Conservation (phyloP, 2,113 vertebrate species). For the Pygoscelis antarcticus region DNA sequence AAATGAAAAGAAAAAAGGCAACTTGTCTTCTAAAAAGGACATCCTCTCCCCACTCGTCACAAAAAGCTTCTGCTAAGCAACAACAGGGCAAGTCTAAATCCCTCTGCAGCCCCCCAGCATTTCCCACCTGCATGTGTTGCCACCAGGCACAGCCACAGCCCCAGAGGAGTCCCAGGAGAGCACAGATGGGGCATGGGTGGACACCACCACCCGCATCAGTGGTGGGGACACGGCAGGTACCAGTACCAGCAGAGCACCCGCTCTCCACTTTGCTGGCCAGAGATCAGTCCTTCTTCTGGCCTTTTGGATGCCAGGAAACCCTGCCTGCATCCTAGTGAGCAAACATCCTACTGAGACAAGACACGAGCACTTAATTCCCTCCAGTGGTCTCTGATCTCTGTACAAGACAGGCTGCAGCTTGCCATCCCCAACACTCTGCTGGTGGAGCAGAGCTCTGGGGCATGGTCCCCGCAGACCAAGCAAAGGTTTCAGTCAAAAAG, state of each 20-base stretch:
- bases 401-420: not conserved
- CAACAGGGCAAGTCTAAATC: not conserved
- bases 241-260: not conserved
- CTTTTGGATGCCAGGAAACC: not conserved
- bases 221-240: not conserved
- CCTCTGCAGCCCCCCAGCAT: not conserved
- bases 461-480: not conserved
- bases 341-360: not conserved
- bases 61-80: not conserved
- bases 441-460: not conserved
- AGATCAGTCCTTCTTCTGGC: not conserved
- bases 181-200: rapidly evolving
- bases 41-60: not conserved
- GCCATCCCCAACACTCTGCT: not conserved
- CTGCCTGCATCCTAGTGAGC: not conserved
- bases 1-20: not conserved
- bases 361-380: not conserved
- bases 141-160: not conserved
- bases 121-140: not conserved
- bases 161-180: not conserved
- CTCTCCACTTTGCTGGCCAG: not conserved
- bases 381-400: not conserved
- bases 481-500: not conserved
- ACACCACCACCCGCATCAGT: not conserved
- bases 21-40: not conserved